Percentiles rank a stretch among this genome's conserved stretches.
These are phyloP conservation scores for Menidia beryllina DNA, from an alignment of 2,113 vertebrate genomes.

Conservation along the genomic window DNA sequence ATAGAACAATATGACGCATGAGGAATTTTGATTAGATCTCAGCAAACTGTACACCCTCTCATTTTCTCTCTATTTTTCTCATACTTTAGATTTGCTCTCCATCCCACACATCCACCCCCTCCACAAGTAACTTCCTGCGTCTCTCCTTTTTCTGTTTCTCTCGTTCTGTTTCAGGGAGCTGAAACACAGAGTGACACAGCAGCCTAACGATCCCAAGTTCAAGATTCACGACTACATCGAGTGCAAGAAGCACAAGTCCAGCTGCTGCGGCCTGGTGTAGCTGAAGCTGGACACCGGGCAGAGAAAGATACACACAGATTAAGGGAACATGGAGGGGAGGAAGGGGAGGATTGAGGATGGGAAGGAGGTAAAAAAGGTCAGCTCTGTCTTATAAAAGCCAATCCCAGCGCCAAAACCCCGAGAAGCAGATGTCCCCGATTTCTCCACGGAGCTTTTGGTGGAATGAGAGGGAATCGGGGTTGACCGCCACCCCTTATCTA, in stretches of 20 bases:
- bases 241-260: constrained; percentile 88
- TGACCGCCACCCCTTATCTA: constrained; percentile 52
- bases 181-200: constrained; percentile 85
- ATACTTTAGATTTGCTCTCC: constrained; percentile 59
- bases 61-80: constrained; percentile 43
- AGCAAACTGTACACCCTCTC: constrained; percentile 6
- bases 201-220: constrained; percentile 88
- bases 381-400: constrained; percentile 48
- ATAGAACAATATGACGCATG: constrained; percentile 41
- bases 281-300: constrained; percentile 20
- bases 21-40: constrained; percentile 56
- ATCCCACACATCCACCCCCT: constrained; percentile 67
- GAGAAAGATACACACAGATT: background rate
- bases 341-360: background rate
- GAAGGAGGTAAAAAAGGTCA: constrained; percentile 23
- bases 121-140: constrained; percentile 56
- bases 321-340: background rate
- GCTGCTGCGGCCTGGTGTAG: constrained; percentile 89
- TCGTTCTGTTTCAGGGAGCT: constrained; percentile 86
- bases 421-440: constrained; percentile 33
- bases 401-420: constrained; percentile 47
- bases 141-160: constrained; percentile 21
- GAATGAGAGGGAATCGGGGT: constrained; percentile 51
- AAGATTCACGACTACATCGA: constrained; percentile 95
- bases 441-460: constrained; percentile 37